Percentiles rank a stretch among this genome's conserved stretches.
Conservation (phyloP, 1,140 invertebrate genomes). For the Lasioglossum baleicum region DNA sequence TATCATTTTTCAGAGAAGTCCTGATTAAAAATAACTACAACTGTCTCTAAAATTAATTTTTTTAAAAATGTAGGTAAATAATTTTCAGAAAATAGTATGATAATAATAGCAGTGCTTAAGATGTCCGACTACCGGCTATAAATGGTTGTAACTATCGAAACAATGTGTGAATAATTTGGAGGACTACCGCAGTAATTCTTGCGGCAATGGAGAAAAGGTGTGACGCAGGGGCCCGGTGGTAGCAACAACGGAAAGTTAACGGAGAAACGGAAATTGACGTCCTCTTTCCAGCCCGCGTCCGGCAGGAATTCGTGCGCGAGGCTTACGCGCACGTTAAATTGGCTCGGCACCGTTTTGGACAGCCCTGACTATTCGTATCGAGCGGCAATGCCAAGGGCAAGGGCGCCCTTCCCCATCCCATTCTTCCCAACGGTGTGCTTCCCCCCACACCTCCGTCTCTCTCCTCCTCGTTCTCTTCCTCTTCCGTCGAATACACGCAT, state of each 20-base stretch:
- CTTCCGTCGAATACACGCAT: slow-evolving; percentile 60
- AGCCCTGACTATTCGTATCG: slow-evolving; percentile 79
- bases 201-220: not conserved
- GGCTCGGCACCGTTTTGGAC: slow-evolving; percentile 74
- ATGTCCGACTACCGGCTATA: too few species aligned
- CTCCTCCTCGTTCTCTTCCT: slow-evolving; percentile 72
- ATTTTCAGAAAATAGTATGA: too few species aligned
- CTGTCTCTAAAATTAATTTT: too few species aligned
- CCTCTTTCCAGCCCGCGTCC: slow-evolving; percentile 38
- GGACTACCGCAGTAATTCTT: not conserved
- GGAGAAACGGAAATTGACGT: slow-evolving; percentile 52
- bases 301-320: slow-evolving; percentile 38
- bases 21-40: too few species aligned
- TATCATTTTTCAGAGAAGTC: too few species aligned
- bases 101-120: too few species aligned
- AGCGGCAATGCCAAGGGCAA: slow-evolving; percentile 81
- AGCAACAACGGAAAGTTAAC: not conserved
- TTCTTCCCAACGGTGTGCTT: slow-evolving; percentile 44
- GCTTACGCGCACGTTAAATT: slow-evolving; percentile 67
- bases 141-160: too few species aligned
- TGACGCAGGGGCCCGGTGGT: not conserved
- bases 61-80: too few species aligned
- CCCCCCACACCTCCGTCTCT: slow-evolving; percentile 53
- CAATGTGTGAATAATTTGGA: too few species aligned
- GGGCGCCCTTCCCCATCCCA: slow-evolving; percentile 75